Evolutionary conservation across 2,113 vertebrate species (phyloP).

Genomic region (Melanostigma gelatinosum): DNA sequence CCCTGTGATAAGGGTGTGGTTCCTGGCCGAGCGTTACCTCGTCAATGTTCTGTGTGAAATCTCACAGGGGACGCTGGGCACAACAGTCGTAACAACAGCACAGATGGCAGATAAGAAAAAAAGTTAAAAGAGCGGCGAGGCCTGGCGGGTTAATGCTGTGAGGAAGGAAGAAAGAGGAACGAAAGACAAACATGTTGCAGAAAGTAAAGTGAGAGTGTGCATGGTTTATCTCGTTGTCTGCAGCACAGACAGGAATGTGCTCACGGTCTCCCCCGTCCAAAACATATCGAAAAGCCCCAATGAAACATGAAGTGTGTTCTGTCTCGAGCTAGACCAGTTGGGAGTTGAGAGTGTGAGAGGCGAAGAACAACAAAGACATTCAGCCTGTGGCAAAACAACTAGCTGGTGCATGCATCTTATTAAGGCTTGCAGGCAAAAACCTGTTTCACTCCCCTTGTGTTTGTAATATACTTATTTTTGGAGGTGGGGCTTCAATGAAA

Average conservation of each 20-base stretch:
- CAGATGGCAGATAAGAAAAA: conserved; percentile 23
- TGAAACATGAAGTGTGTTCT: conserved; percentile 42
- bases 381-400: conserved; percentile 15
- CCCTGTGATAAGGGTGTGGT: conserved; percentile 72
- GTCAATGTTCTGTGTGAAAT: conserved; percentile 55
- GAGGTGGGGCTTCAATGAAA: not conserved
- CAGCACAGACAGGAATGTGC: conserved; percentile 43
- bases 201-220: conserved; percentile 3
- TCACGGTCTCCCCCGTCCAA: not conserved
- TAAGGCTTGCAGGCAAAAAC: conserved; percentile 23
- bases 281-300: not conserved
- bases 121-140: not conserved
- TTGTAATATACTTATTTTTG: not conserved
- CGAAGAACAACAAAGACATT: conserved; percentile 28
- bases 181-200: conserved; percentile 34
- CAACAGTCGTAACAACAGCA: not conserved
- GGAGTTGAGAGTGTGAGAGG: not conserved
- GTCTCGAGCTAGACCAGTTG: conserved; percentile 52
- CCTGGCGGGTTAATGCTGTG: not conserved
- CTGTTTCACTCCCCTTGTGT: conserved; percentile 1
- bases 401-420: conserved; percentile 30
- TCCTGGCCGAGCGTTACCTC: conserved; percentile 34
- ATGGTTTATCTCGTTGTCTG: conserved; percentile 30
- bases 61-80: conserved; percentile 37
- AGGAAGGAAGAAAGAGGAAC: conserved; percentile 32